phyloP scores from a whole-genome alignment of 2,797 vertebrate species.

The Alcedo atthis region DNA sequence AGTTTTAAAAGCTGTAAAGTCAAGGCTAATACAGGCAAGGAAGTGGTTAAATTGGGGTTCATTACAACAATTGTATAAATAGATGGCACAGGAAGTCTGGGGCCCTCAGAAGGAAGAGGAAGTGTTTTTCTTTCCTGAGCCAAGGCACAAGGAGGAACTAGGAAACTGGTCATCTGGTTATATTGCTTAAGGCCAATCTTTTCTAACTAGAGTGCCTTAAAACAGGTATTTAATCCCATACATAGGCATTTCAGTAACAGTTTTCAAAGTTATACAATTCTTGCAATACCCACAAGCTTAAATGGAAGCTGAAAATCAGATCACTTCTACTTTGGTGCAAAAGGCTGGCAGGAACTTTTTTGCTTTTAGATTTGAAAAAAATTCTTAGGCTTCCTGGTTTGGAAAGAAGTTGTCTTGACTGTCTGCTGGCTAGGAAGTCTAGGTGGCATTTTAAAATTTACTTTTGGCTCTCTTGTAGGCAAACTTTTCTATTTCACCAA shows the following conservation, averaged over 20 bases:
- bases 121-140: conserved; percentile 63
- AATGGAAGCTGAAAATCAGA: background rate
- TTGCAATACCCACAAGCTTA: background rate
- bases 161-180: conserved; percentile 50
- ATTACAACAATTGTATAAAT: conserved; percentile 61
- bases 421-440: background rate
- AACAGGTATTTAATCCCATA: conserved; percentile 4
- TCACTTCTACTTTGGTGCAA: background rate
- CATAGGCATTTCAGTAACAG: background rate
- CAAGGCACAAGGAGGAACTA: conserved; percentile 64
- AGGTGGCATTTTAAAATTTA: background rate
- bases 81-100: conserved; percentile 68
- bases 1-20: background rate
- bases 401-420: background rate
- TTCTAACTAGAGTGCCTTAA: background rate
- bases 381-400: background rate
- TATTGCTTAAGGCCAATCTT: conserved; percentile 28
- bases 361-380: background rate
- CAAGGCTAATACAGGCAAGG: background rate
- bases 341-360: background rate
- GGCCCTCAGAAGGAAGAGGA: conserved; percentile 66
- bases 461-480: background rate
- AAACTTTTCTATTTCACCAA: background rate
- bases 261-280: background rate
- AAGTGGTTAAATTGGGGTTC: conserved; percentile 59